Conservation (phyloP, 2,113 vertebrate genomes). For the Crypturellus undulatus region DNA sequence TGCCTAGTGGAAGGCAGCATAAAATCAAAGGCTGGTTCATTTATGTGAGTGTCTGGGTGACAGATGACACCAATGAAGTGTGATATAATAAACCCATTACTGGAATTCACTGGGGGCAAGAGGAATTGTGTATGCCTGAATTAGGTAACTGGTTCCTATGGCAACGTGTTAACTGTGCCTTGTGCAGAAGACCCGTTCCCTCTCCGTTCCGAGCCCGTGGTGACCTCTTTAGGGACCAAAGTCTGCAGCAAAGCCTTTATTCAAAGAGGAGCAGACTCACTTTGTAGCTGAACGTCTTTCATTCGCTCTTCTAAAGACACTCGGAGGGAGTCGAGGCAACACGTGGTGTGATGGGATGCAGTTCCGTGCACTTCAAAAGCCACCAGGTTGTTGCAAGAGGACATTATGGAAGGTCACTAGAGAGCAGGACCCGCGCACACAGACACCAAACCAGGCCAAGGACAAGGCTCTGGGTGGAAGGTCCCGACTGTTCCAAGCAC, state of each 20-base stretch:
- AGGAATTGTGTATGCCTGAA: constrained; percentile 68
- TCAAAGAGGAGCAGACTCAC: constrained; percentile 27
- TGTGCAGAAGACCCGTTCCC: constrained; percentile 53
- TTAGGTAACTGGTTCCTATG: constrained; percentile 71
- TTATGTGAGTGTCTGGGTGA: constrained; percentile 58
- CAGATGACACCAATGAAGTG: constrained; percentile 74
- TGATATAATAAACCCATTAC: constrained; percentile 75
- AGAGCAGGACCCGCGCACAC: not conserved
- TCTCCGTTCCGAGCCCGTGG: constrained; percentile 37
- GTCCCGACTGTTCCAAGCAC: not conserved
- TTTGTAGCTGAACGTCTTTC: constrained; percentile 27
- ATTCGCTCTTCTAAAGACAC: not conserved
- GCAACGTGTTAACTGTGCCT: constrained; percentile 64
- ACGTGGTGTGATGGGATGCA: not conserved
- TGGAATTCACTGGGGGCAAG: constrained; percentile 69
- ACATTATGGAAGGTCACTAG: not conserved
- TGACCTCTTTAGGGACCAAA: constrained; percentile 63
- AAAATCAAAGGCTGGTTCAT: constrained; percentile 48
- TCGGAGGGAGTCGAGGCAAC: not conserved
- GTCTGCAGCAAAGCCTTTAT: constrained; percentile 46
- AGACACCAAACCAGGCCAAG: not conserved
- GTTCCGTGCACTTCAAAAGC: not conserved
- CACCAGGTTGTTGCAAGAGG: not conserved
- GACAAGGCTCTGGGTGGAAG: not conserved
- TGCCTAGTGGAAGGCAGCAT: not conserved